Evolutionary conservation across 2,797 vertebrate species (phyloP).

Genomic region (Xenops minutus): DNA sequence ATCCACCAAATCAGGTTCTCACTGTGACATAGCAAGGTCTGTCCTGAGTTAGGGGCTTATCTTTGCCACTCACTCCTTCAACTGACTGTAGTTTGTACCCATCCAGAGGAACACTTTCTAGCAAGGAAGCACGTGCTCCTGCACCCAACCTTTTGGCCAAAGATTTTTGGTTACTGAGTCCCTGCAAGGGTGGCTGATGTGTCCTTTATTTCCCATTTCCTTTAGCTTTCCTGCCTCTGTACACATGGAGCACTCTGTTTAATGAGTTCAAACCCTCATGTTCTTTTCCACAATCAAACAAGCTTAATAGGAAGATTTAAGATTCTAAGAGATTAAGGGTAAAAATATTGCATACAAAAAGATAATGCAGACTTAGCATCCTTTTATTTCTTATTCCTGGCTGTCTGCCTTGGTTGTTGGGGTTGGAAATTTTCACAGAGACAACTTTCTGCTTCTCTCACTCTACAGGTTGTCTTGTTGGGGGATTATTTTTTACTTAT

Average conservation of each 20-base stretch:
- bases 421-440: neutral
- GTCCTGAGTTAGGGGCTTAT: neutral
- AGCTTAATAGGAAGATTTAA: neutral
- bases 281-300: neutral
- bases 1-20: neutral
- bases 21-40: rapidly evolving
- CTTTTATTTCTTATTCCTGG: neutral
- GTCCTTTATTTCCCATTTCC: neutral
- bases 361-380: neutral
- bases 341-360: neutral
- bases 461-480: neutral
- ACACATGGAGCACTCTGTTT: neutral
- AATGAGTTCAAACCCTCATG: neutral
- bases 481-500: neutral
- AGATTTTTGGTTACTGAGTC: rapidly evolving
- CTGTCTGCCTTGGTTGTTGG: neutral
- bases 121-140: neutral
- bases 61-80: neutral
- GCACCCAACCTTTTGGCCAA: neutral
- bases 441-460: neutral
- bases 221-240: neutral
- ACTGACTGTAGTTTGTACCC: neutral
- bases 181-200: neutral
- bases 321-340: neutral
- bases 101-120: neutral